Evolutionary conservation across 2,797 vertebrate species (phyloP).

Genomic region (Gallinago nigripennis): DNA sequence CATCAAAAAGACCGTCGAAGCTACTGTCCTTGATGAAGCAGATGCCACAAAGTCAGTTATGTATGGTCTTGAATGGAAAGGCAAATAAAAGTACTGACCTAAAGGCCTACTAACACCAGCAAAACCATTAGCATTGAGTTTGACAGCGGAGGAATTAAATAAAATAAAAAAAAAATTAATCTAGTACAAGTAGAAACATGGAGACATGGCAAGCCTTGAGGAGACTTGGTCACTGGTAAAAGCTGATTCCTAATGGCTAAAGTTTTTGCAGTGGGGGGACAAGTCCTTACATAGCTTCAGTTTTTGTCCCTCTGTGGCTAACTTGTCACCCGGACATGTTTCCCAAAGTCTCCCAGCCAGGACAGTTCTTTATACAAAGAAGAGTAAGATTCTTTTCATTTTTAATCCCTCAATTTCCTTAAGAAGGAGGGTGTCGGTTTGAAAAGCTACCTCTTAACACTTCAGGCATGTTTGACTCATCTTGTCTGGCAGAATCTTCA

Average conservation of each 20-base stretch:
- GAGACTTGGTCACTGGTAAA: not conserved
- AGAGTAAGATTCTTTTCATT: not conserved
- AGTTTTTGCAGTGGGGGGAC: not conserved
- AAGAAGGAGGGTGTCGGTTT: not conserved
- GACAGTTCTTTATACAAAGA: not conserved
- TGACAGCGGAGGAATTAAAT: not conserved
- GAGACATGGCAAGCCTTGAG: fast-evolving
- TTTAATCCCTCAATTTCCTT: not conserved
- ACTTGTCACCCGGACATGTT: not conserved
- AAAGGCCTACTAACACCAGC: not conserved
- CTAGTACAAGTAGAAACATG: not conserved
- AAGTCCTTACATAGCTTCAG: not conserved
- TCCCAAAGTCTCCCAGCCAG: not conserved
- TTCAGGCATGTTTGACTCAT: not conserved
- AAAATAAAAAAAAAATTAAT: fast-evolving
- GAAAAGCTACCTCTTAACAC: not conserved
- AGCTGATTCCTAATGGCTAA: not conserved
- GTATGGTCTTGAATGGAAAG: not conserved
- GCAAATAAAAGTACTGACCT: not conserved
- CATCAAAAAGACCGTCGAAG: not conserved
- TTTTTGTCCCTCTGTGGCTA: not conserved
- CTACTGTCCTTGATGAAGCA: not conserved
- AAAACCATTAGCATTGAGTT: not conserved
- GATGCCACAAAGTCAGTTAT: not conserved
- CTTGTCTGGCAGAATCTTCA: not conserved